These are phyloP conservation scores for Andrena fulva DNA, from an alignment of 2,888 invertebrate species.

Conservation along the genomic window DNA sequence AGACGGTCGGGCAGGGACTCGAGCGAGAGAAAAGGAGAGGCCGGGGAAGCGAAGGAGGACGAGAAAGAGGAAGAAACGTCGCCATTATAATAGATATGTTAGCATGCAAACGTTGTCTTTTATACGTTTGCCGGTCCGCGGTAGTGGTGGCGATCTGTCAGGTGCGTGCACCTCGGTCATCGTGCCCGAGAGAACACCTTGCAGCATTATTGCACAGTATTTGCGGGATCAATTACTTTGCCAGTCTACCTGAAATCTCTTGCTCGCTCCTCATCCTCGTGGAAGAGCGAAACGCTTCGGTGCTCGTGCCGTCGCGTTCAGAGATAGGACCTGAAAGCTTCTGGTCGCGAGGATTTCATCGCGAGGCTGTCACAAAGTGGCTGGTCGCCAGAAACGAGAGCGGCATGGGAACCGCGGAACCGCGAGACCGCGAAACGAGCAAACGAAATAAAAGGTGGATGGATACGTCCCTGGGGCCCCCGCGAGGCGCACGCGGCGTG, in stretches of 20 bases:
- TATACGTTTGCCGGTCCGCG: constrained; percentile 65
- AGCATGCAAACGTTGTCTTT: constrained; percentile 80
- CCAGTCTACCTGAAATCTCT: too few species aligned
- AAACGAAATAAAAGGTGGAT: constrained; percentile 31
- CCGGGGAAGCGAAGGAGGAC: constrained; percentile 54
- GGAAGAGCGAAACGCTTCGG: too few species aligned
- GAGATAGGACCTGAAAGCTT: too few species aligned
- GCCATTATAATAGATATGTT: constrained; percentile 81
- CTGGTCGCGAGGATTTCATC: not conserved
- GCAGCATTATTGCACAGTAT: too few species aligned
- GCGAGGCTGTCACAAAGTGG: not conserved
- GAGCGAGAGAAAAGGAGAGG: constrained; percentile 1
- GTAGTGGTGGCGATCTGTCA: constrained; percentile 46
- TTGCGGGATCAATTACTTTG: too few species aligned
- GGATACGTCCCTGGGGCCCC: constrained; percentile 71
- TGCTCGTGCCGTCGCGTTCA: too few species aligned
- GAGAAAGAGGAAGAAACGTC: constrained; percentile 72
- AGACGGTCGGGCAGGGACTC: not conserved
- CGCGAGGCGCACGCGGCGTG: constrained; percentile 42
- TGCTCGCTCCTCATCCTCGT: too few species aligned
- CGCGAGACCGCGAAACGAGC: not conserved
- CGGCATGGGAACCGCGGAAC: not conserved
- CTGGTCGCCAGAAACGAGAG: not conserved
- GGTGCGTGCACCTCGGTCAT: constrained; percentile 22
- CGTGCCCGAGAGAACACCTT: not conserved